Conservation (phyloP, 1,140 invertebrate species). For the Melitaea cinxia region DNA sequence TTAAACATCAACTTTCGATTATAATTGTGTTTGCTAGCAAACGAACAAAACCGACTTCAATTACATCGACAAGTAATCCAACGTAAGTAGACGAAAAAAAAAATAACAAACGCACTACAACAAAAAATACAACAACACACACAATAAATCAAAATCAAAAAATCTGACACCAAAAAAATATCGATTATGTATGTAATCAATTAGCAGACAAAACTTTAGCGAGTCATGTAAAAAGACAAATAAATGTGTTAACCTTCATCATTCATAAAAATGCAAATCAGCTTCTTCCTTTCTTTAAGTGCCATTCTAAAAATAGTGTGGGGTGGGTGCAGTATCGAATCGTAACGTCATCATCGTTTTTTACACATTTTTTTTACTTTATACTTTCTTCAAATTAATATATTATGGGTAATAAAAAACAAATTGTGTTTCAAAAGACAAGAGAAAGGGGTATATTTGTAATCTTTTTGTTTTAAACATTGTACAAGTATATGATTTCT, state of each 20-base stretch:
- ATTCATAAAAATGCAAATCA: slow-evolving; percentile 80
- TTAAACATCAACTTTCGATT: too few relatives aligned
- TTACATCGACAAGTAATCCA: too few relatives aligned
- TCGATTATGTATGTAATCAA: too few relatives aligned
- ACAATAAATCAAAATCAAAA: too few relatives aligned
- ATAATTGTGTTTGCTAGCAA: too few relatives aligned
- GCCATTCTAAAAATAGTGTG: slow-evolving; percentile 70
- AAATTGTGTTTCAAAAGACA: not conserved
- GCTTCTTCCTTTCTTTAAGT: slow-evolving; percentile 75
- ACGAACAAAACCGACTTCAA: too few relatives aligned
- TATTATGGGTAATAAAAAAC: not conserved
- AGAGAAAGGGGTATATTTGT: not conserved
- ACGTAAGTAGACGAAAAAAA: too few relatives aligned
- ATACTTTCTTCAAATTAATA: not conserved
- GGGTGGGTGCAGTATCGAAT: slow-evolving; percentile 64
- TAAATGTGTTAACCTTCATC: slow-evolving; percentile 68
- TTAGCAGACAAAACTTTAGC: slow-evolving; percentile 14
- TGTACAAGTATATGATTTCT: not conserved
- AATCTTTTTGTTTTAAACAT: not conserved
- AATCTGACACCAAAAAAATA: too few relatives aligned
- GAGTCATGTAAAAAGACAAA: slow-evolving; percentile 24
- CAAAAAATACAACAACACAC: too few relatives aligned
- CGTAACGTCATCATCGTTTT: slow-evolving; percentile 39
- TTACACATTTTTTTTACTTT: slow-evolving; percentile 25
- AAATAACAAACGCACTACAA: too few relatives aligned